phyloP scores from a whole-genome alignment of 2,113 vertebrate species.

The Catagonus wagneri region DNA sequence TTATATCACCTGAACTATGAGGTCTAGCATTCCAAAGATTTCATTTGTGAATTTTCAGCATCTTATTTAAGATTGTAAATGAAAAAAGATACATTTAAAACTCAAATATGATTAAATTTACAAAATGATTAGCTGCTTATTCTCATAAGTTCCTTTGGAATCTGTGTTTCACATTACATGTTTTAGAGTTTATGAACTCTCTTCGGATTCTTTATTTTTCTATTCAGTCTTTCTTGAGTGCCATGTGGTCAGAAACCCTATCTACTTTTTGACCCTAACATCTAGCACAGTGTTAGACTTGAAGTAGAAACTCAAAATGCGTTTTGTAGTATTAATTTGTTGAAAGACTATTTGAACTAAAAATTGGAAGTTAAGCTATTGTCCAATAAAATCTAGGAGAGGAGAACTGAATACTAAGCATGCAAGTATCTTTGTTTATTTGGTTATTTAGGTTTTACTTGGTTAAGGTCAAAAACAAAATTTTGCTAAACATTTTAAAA shows the following conservation, averaged over 20 bases:
- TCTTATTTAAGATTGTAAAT: neutral
- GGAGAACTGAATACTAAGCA: neutral
- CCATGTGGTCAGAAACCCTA: neutral
- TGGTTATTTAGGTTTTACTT: neutral
- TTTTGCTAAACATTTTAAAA: constrained; percentile 35
- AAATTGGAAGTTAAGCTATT: neutral
- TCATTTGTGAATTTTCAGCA: neutral
- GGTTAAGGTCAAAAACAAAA: constrained; percentile 9
- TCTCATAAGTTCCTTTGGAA: neutral
- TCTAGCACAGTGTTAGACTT: neutral
- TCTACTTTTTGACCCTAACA: neutral
- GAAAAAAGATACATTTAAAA: neutral
- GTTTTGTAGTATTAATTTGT: neutral
- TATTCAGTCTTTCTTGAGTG: neutral
- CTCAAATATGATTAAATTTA: neutral
- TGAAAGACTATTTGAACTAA: neutral
- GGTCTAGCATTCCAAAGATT: neutral
- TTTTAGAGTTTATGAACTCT: neutral
- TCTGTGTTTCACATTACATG: neutral
- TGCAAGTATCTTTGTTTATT: neutral
- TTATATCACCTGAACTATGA: neutral
- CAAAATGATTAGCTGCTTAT: neutral
- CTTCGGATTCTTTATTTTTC: neutral
- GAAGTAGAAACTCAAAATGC: neutral
- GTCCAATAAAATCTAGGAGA: neutral